Base-by-base conservation (phyloP, 2,888 invertebrate genomes). In the Cistogaster globosa region DNA sequence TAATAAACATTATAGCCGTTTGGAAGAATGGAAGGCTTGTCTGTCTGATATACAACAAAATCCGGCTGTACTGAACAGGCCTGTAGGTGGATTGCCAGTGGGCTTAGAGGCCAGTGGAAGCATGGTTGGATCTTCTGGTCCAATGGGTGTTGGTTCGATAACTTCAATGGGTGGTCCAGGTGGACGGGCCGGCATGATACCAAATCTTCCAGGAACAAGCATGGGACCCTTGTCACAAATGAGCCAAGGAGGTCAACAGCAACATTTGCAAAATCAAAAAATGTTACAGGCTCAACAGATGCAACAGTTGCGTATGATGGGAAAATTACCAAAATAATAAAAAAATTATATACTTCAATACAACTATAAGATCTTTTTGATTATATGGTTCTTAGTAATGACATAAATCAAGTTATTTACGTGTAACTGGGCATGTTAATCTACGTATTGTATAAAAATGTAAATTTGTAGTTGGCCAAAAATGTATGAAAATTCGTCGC, bases 21-120 rank as follows among this genome's bases (percentile, higher is more conserved):
- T 98, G 72, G 95, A 96, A 42, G 95, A 96, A 75, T 98, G 98
- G 98, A 98, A 98, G 93, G 95, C 95, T 88, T 93, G 98, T 79
- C 92, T 98, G 14, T 96, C 96, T 0, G 97, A 97, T 91, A 91
- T 91, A 86, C 93, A 93, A 72, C 93, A 92, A 86, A 89, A 89
- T 74, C 89, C 88, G 62, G 91, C 91, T 6, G 89, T 88, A 0
- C 90, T 91, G 58, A 91, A 88, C 67, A 88, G 92, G 4, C 90
- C 91, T 12, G 88, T 88, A 0, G 97, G 84, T 95, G 96, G 93
- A 92, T 18, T 85, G n/a, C 65, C 75, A 32, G 42, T 57, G 7
- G 81, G 67, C 9, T 63, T 81, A 22, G 93, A 81, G 32, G 51
- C 87, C 26, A 55, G 86, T 53, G 53, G 85, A 45, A 18, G 83